Conservation (phyloP, 2,113 vertebrate genomes). For the Zosterops lateralis region DNA sequence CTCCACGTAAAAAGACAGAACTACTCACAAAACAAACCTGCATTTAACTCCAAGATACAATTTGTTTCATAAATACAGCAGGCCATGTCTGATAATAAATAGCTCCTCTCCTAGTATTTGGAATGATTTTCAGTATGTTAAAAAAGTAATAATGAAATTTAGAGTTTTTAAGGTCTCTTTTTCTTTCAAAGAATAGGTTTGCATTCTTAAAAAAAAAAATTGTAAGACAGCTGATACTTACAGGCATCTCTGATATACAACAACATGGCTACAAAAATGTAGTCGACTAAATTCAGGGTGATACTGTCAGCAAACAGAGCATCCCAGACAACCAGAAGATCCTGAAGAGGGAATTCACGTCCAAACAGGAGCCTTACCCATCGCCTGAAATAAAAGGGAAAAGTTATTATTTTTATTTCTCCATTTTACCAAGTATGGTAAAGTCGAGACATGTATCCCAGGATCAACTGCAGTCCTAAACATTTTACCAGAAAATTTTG, state of each 20-base stretch:
- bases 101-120: not conserved
- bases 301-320: slow-evolving; percentile 94
- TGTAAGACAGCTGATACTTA: slow-evolving; percentile 68
- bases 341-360: slow-evolving; percentile 93
- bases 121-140: not conserved
- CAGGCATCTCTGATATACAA: slow-evolving; percentile 95
- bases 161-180: not conserved
- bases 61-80: slow-evolving; percentile 55
- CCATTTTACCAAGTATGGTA: not conserved
- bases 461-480: not conserved
- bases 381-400: slow-evolving; percentile 76
- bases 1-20: slow-evolving; percentile 8
- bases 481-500: not conserved
- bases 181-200: not conserved
- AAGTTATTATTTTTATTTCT: not conserved
- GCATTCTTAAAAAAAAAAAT: not conserved
- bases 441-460: not conserved
- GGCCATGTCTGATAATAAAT: slow-evolving; percentile 1
- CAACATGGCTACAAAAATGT: slow-evolving; percentile 97
- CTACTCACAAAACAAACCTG: slow-evolving; percentile 54
- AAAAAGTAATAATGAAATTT: not conserved
- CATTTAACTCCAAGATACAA: slow-evolving; percentile 53
- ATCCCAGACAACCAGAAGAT: slow-evolving; percentile 95
- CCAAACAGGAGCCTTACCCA: slow-evolving; percentile 96
- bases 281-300: slow-evolving; percentile 92